Percentiles rank a stretch among this genome's conserved stretches.
Evolutionary conservation across 2,113 vertebrate genomes (phyloP).

Genomic region (Trematomus loennbergii): DNA sequence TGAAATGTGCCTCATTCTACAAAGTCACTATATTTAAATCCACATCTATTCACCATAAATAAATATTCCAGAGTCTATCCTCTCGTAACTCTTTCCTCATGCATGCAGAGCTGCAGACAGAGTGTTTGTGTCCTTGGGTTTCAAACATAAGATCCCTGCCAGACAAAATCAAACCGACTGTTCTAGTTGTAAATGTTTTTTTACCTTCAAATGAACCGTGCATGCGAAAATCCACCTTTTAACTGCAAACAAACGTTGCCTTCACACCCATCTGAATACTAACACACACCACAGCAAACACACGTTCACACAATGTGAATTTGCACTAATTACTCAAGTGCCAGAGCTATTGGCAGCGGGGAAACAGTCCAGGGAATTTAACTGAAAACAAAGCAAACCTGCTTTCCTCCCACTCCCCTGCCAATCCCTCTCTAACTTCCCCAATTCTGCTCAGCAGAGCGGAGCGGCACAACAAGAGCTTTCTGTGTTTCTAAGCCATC

Average conservation of each 20-base stretch:
- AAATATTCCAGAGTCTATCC: neutral
- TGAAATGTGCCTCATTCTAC: constrained; percentile 22
- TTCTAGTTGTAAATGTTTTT: constrained; percentile 45
- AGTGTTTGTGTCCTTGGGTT: constrained; percentile 64
- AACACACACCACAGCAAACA: constrained; percentile 33
- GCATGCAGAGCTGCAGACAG: constrained; percentile 26
- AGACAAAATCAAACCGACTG: constrained; percentile 50
- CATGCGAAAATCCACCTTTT: constrained; percentile 4
- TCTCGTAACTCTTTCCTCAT: neutral
- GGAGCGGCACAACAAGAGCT: constrained; percentile 37
- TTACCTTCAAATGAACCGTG: constrained; percentile 42
- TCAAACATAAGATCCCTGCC: constrained; percentile 42
- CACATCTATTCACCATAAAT: constrained; percentile 24
- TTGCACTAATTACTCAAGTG: constrained; percentile 64
- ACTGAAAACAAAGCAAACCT: constrained; percentile 70
- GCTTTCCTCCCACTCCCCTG: constrained; percentile 52
- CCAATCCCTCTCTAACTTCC: constrained; percentile 46
- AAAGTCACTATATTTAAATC: constrained; percentile 39
- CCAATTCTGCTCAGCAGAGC: constrained; percentile 57
- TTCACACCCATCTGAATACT: constrained; percentile 23
- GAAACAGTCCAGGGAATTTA: constrained; percentile 67
- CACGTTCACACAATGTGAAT: constrained; percentile 46
- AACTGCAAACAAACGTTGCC: constrained; percentile 39
- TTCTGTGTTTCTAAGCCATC: constrained; percentile 67
- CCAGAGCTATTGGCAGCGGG: constrained; percentile 60